Conservation (phyloP, 2,113 vertebrate species). For the Rhabdornis inornatus region DNA sequence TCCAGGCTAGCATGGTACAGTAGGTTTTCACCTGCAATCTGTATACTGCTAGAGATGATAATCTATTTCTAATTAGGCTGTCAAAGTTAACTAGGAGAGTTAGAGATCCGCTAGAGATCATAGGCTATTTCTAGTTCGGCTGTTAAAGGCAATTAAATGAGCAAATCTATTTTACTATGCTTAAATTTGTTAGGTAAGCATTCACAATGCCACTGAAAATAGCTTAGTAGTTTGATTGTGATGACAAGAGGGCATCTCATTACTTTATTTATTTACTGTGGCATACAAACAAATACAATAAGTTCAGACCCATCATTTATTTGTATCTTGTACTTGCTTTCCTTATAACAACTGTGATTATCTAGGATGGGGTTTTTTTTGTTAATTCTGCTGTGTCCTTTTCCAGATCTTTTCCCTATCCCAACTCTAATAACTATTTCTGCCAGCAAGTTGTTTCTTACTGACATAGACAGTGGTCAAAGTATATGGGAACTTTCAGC, state of each 20-base stretch:
- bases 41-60: neutral
- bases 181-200: neutral
- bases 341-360: neutral
- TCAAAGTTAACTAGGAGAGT: neutral
- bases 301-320: neutral
- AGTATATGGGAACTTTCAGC: conserved; percentile 41
- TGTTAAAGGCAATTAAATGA: neutral
- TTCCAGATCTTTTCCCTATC: conserved; percentile 66
- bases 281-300: neutral
- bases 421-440: conserved; percentile 62
- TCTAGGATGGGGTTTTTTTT: neutral
- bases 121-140: neutral
- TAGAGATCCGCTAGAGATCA: neutral
- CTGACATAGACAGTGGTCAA: conserved; percentile 63
- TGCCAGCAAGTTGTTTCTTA: conserved; percentile 53
- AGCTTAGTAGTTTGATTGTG: neutral
- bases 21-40: neutral
- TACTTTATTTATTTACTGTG: neutral
- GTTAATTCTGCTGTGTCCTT: neutral
- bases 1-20: neutral
- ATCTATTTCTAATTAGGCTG: neutral
- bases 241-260: neutral
- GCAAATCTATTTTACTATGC: neutral
- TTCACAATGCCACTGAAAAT: neutral
- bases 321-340: neutral